Conservation (phyloP, 2,797 vertebrate species). For the Sus cebifrons region DNA sequence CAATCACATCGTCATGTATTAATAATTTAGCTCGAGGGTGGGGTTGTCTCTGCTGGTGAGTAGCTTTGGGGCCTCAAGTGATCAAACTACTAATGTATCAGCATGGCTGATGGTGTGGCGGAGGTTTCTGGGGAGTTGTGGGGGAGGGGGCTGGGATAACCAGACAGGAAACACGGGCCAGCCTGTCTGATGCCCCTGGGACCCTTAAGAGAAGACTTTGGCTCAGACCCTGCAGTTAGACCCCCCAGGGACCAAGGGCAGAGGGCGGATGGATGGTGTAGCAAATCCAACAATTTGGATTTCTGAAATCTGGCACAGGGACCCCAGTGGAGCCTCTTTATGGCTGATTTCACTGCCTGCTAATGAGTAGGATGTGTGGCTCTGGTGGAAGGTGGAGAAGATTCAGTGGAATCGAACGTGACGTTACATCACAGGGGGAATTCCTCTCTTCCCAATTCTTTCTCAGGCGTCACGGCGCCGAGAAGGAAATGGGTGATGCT, state of each 20-base stretch:
- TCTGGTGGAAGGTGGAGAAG: not conserved
- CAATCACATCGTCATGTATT: not conserved
- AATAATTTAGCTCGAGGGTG: constrained; percentile 5
- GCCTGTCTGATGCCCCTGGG: not conserved
- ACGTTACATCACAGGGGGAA: rapidly evolving
- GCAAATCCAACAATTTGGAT: not conserved
- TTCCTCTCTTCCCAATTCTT: not conserved
- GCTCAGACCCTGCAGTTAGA: not conserved
- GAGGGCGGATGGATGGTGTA: not conserved
- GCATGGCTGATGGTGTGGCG: not conserved
- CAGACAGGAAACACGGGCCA: not conserved
- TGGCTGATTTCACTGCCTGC: not conserved
- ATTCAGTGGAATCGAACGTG: rapidly evolving
- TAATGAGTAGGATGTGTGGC: rapidly evolving
- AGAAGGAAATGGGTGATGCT: not conserved
- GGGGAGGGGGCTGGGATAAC: not conserved
- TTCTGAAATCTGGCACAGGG: not conserved
- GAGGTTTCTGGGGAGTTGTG: not conserved
- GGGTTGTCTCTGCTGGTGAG: constrained; percentile 23
- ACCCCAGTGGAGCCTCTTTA: not conserved
- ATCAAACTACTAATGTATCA: constrained; percentile 67
- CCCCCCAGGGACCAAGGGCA: not conserved
- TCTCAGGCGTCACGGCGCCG: not conserved
- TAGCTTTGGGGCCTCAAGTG: constrained; percentile 26
- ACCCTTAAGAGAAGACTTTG: not conserved